Evolutionary conservation across 2,797 vertebrate genomes (phyloP).

Genomic region (Trematomus bernacchii): DNA sequence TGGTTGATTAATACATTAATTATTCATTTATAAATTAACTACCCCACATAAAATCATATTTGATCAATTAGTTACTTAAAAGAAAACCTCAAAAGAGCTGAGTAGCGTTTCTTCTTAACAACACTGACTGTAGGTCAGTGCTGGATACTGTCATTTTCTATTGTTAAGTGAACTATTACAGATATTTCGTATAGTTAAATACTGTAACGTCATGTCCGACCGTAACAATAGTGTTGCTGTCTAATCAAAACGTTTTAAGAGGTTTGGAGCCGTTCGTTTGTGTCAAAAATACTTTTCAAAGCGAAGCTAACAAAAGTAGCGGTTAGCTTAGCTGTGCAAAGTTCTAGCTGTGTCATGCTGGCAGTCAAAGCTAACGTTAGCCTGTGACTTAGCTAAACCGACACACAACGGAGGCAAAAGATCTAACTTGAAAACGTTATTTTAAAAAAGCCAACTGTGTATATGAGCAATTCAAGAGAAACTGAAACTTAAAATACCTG

Average conservation of each 20-base stretch:
- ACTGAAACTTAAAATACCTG: conserved; percentile 38
- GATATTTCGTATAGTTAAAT: rapidly evolving
- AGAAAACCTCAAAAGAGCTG: background rate
- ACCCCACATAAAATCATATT: background rate
- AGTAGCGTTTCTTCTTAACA: background rate
- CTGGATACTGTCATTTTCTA: background rate
- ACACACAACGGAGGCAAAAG: conserved; percentile 11
- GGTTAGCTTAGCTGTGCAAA: conserved; percentile 9
- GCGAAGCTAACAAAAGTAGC: conserved; percentile 20
- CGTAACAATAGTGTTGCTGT: rapidly evolving
- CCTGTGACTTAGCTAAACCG: conserved; percentile 73
- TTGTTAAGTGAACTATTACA: background rate
- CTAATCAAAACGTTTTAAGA: rapidly evolving
- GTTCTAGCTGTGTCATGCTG: conserved; percentile 7
- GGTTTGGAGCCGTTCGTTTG: background rate
- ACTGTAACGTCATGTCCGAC: rapidly evolving
- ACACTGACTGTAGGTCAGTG: background rate
- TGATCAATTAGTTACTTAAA: background rate
- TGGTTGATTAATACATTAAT: no score
- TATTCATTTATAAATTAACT: no score
- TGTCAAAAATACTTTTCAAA: conserved; percentile 7
- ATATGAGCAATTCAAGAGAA: rapidly evolving
- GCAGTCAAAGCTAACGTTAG: conserved; percentile 70
- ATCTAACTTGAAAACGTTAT: rapidly evolving
- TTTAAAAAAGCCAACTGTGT: rapidly evolving